Evolutionary conservation across 2,113 vertebrate genomes (phyloP).

Genomic region (Alexandromys fortis): DNA sequence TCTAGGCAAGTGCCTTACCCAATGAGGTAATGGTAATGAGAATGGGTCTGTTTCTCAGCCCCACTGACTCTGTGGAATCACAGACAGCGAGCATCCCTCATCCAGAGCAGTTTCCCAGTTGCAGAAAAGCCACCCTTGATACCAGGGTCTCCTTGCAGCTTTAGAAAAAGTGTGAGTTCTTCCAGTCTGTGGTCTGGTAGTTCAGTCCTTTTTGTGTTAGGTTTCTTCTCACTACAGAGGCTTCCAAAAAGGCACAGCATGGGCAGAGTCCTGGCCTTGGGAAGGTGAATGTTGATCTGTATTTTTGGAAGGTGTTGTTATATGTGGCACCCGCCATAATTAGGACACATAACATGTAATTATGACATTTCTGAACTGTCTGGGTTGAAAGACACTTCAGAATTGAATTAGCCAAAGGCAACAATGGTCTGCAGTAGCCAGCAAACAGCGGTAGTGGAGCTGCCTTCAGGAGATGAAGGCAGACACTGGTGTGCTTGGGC

Average conservation of each 20-base stretch:
- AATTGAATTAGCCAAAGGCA: conserved; percentile 74
- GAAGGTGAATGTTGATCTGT: neutral
- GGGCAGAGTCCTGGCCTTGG: neutral
- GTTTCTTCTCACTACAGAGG: conserved; percentile 15
- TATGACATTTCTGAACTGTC: conserved; percentile 38
- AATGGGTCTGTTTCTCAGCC: neutral
- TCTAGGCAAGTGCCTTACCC: neutral
- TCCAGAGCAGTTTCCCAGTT: neutral
- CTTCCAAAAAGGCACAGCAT: conserved; percentile 9
- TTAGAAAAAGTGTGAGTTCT: neutral
- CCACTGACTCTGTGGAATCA: neutral
- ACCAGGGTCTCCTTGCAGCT: neutral
- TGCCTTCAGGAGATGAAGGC: conserved; percentile 27
- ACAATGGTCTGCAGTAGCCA: neutral
- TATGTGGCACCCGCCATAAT: conserved; percentile 24
- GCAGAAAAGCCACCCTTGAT: neutral
- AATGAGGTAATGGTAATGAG: no score
- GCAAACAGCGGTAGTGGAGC: conserved; percentile 11
- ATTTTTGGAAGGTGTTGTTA: conserved; percentile 10
- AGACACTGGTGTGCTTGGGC: neutral
- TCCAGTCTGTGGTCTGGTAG: neutral
- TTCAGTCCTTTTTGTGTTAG: neutral
- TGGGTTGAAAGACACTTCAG: conserved; percentile 67
- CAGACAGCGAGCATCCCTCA: neutral
- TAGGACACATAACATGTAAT: conserved; percentile 55